A percentile compares a stretch with the other conserved stretches of the same genome.
These are phyloP conservation scores for Colletes gigas DNA, from an alignment of 1,140 invertebrate species.

Conservation along the genomic window DNA sequence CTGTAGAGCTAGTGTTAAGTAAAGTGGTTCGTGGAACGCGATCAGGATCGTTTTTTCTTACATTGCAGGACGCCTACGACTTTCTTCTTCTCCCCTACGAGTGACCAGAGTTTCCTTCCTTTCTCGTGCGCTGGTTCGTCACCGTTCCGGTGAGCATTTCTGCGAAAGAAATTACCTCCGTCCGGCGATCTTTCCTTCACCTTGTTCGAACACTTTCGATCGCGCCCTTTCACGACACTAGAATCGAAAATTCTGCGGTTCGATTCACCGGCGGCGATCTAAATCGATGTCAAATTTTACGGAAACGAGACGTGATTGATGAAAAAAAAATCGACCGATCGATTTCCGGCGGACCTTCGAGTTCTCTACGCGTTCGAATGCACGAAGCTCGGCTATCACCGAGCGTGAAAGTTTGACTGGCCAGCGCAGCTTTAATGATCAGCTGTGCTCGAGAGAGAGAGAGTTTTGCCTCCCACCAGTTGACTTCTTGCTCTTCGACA, in stretches of 20 bases:
- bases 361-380: conserved; percentile 7
- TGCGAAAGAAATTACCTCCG: background rate
- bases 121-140: background rate
- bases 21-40: background rate
- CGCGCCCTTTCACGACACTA: background rate
- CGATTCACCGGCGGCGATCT: background rate
- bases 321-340: background rate
- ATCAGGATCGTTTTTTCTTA: conserved; percentile 20
- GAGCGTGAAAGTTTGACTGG: conserved; percentile 78
- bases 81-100: conserved; percentile 21
- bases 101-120: background rate
- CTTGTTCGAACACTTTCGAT: background rate
- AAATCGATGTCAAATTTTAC: no score
- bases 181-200: no score
- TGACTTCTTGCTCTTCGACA: conserved; percentile 40
- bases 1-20: no score
- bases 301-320: background rate
- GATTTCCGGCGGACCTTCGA: conserved; percentile 43
- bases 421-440: conserved; percentile 72
- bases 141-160: background rate
- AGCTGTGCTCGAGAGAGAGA: conserved; percentile 72
- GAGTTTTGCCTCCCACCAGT: conserved; percentile 70
- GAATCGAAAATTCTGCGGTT: no score
- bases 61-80: background rate
- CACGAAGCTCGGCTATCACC: conserved; percentile 68